phyloP scores from a whole-genome alignment of 30 jellyfish, hydroid and myxozoan genomes.

The Hydractinia symbiolongicarpus region DNA sequence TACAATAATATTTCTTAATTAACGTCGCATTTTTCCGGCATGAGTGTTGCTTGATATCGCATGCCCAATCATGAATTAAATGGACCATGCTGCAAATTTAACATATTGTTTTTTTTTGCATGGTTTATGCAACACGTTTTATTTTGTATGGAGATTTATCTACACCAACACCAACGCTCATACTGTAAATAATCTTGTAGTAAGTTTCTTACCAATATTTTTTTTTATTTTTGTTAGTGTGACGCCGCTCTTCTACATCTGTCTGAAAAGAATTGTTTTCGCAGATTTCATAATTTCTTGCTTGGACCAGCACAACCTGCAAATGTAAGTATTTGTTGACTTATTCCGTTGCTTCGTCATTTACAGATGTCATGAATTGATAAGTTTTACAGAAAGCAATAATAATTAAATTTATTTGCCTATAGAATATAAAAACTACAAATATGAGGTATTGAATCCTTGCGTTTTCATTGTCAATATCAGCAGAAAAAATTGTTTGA shows the following conservation, averaged over 20 bases:
- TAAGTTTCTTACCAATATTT: background rate
- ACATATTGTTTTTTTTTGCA: background rate
- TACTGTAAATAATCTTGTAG: no score
- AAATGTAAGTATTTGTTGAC: conserved; percentile 26
- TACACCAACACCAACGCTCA: background rate
- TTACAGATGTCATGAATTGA: background rate
- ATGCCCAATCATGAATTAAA: no score
- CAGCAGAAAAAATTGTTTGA: no score
- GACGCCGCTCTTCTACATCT: conserved; percentile 41
- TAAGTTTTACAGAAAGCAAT: background rate
- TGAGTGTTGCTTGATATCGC: no score
- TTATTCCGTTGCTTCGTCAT: background rate
- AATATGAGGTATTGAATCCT: no score
- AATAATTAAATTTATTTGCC: no score
- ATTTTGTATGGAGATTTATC: background rate
- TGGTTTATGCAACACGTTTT: background rate
- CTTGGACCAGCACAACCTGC: conserved; percentile 46
- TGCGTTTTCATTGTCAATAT: no score
- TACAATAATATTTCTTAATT: no score
- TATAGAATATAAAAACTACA: no score
- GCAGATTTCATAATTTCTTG: conserved; percentile 45
- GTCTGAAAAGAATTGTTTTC: conserved; percentile 39
- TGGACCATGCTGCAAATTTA: no score
- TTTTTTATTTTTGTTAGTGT: conserved; percentile 25
- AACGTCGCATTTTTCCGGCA: no score